A percentile compares a stretch with the other conserved stretches of the same genome.
Evolutionary conservation across 2,797 vertebrate genomes (phyloP).

Genomic region (Sebastes minor): DNA sequence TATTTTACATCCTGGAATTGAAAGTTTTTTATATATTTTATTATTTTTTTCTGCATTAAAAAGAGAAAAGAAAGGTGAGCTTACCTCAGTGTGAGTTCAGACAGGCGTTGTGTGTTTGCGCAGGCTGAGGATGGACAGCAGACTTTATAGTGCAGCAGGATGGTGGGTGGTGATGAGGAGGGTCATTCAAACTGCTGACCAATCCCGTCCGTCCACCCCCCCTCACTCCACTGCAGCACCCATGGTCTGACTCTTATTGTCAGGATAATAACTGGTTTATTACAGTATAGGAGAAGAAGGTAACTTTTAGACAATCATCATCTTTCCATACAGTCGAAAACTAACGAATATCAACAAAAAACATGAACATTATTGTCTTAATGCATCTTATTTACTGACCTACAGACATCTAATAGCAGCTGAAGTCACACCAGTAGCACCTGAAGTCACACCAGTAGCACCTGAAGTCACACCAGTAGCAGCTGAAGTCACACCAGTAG

Average conservation of each 20-base stretch:
- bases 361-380: background rate
- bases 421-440: too few species aligned
- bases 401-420: background rate
- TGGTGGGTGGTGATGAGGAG: slow-evolving; percentile 18
- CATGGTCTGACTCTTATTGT: background rate
- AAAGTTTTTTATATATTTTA: background rate
- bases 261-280: background rate
- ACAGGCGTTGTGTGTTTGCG: background rate
- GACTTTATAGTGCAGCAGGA: slow-evolving; percentile 63
- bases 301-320: background rate
- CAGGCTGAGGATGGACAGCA: slow-evolving; percentile 26
- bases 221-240: slow-evolving; percentile 64
- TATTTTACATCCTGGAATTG: too few species aligned
- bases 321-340: too few species aligned
- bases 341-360: background rate
- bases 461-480: too few species aligned
- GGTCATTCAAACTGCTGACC: slow-evolving; percentile 62
- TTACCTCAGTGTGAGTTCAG: slow-evolving; percentile 36
- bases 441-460: too few species aligned
- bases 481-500: too few species aligned
- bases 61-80: background rate
- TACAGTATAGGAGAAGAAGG: background rate
- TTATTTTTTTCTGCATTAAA: background rate
- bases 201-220: slow-evolving; percentile 60
- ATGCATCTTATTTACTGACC: background rate